These are phyloP conservation scores for Muscina levida DNA, from an alignment of 2,888 invertebrate species.

Conservation along the genomic window DNA sequence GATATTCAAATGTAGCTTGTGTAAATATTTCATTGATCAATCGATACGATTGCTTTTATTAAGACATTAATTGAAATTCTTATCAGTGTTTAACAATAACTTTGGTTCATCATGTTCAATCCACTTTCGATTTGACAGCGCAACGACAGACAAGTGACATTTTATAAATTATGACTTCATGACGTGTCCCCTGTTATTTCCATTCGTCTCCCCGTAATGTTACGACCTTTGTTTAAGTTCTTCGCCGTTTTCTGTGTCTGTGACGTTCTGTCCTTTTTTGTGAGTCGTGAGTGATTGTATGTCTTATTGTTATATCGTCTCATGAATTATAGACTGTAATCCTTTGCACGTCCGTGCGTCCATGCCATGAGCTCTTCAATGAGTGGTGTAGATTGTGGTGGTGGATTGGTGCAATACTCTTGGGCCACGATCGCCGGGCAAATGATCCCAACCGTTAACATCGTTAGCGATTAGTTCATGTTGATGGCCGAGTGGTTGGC, in stretches of 20 bases:
- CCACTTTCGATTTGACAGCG: conserved; percentile 80
- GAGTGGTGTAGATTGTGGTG: background rate
- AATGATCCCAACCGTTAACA: conserved; percentile 48
- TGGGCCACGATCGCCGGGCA: conserved; percentile 31
- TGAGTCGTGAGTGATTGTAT: conserved; percentile 62
- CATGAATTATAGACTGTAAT: conserved; percentile 69
- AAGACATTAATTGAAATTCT: conserved; percentile 79
- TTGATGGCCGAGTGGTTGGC: conserved; percentile 37
- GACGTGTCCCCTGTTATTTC: conserved; percentile 60
- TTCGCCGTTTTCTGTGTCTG: conserved; percentile 28
- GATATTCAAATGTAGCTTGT: conserved; percentile 71
- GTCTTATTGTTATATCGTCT: conserved; percentile 64
- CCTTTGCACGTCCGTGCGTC: conserved; percentile 72
- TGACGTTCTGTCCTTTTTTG: conserved; percentile 39
- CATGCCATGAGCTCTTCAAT: conserved; percentile 53
- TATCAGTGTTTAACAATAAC: conserved; percentile 78
- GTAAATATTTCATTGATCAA: conserved; percentile 56
- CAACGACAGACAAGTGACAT: conserved; percentile 80
- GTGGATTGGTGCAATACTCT: conserved; percentile 51
- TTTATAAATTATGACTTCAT: conserved; percentile 76
- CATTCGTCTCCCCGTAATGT: conserved; percentile 44
- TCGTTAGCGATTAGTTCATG: conserved; percentile 43
- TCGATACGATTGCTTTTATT: conserved; percentile 47
- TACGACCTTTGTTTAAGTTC: conserved; percentile 42
- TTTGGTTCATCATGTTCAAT: conserved; percentile 76